Percentiles rank a stretch among this genome's conserved stretches.
These are phyloP conservation scores for Eupithecia exiguata DNA, from an alignment of 2,888 invertebrate species.

Conservation along the genomic window DNA sequence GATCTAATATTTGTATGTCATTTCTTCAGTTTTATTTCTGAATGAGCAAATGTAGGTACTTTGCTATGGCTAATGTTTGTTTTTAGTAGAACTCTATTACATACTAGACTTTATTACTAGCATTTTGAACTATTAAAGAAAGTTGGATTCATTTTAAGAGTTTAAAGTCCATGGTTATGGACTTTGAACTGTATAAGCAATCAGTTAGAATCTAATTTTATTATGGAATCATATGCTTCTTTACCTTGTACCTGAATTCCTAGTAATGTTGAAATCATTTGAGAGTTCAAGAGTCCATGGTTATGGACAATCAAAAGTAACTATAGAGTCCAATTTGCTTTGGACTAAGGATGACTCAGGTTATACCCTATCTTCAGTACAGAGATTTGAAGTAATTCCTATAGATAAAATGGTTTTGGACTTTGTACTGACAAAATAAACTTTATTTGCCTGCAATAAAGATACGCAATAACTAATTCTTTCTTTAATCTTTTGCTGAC, in stretches of 20 bases:
- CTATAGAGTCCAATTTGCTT: background rate
- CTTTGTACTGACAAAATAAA: background rate
- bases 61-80: background rate
- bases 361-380: background rate
- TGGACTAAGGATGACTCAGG: background rate
- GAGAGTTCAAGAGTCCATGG: background rate
- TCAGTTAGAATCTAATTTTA: background rate
- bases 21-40: background rate
- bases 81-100: background rate
- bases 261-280: background rate
- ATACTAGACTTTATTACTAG: background rate
- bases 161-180: background rate
- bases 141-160: background rate
- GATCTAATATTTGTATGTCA: no score
- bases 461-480: background rate
- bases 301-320: background rate
- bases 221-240: background rate
- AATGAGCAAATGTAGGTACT: background rate
- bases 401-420: background rate
- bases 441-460: background rate
- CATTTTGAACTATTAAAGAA: background rate
- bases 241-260: background rate
- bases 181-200: background rate
- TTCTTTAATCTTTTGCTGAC: no score
- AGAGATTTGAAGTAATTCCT: background rate